Base-by-base conservation (phyloP, 2,888 invertebrate genomes). In the Stegophylla sp. region DNA sequence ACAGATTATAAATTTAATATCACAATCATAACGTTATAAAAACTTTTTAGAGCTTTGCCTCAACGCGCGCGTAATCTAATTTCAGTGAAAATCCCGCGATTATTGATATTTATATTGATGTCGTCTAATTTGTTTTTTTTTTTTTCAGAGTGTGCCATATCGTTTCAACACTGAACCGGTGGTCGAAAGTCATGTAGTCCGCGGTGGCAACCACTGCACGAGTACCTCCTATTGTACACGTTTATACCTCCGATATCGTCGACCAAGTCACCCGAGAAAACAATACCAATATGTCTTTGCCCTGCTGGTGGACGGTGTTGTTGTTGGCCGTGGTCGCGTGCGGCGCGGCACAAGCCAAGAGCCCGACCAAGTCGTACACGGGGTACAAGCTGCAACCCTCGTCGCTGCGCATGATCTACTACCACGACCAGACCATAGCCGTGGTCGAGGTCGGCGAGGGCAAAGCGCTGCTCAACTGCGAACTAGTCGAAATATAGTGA, bases 401-500 rank as follows among this genome's bases (percentile, higher is more conserved):
- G 84, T 91, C 93, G 3, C 87, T 92, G 76, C 87, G 91, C 83
- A 92, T 92, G 91, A 84, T 84, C 12, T 85, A 85, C 86, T 90
- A 90, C 87, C 90, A 93, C 87, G 94, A 94, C 85, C 93, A 93
- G 87, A 93, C 94, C 1, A 91, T 95, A 63, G 94, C 94, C 1
- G 91, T 95, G 63, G 92, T 94, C 66, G 94, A 94, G 86, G 88
- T 94, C 82, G 92, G 92, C 5, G 89, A 90, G 9, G 90, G 90
- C 45, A 92, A 92, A 86, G 87, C 92, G 28, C 82, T 85, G 13
- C 82, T 83, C 83, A 85, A 85, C 81, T 85, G 85, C 77, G 85
- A 85, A 81, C 83, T 95, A 84, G 92, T 95, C 85, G 95, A 95
- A 89, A 93, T 94, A 84, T 91, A 92, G 95, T 95, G 87, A 93